Evolutionary conservation across 2,113 vertebrate species (phyloP).

Genomic region (Corythornis cristatus): DNA sequence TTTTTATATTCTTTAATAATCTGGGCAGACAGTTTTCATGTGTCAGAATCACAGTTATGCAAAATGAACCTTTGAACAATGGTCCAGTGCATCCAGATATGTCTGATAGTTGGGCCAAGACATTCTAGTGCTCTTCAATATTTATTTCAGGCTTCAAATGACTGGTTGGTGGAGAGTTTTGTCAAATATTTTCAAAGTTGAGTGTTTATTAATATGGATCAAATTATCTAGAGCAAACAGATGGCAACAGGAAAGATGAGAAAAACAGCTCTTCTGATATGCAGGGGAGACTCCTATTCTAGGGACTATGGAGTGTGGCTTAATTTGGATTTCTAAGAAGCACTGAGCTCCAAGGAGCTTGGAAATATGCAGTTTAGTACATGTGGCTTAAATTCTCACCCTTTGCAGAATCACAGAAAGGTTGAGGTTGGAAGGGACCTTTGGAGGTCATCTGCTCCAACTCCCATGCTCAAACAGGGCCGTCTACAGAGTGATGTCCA

Average conservation of each 20-base stretch:
- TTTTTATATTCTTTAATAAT: constrained; percentile 26
- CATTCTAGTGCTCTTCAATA: neutral
- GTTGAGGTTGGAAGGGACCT: neutral
- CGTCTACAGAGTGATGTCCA: neutral
- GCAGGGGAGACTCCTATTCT: neutral
- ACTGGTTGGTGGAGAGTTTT: neutral
- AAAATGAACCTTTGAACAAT: neutral
- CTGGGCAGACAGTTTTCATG: neutral
- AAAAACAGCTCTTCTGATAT: neutral
- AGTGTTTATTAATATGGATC: neutral
- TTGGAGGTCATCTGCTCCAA: neutral
- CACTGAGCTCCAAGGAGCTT: neutral
- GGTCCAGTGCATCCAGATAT: neutral
- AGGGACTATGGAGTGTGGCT: neutral
- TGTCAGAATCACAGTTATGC: neutral
- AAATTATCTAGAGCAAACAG: neutral
- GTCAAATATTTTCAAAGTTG: neutral
- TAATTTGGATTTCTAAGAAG: neutral
- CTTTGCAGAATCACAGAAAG: neutral
- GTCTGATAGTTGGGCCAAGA: neutral
- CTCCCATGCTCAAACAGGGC: neutral
- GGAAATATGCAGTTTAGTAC: neutral
- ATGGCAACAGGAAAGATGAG: neutral
- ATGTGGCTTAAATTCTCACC: neutral
- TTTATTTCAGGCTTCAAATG: neutral